These are phyloP conservation scores for Sakesphorus luctuosus DNA, from an alignment of 2,113 vertebrate species.

Conservation along the genomic window DNA sequence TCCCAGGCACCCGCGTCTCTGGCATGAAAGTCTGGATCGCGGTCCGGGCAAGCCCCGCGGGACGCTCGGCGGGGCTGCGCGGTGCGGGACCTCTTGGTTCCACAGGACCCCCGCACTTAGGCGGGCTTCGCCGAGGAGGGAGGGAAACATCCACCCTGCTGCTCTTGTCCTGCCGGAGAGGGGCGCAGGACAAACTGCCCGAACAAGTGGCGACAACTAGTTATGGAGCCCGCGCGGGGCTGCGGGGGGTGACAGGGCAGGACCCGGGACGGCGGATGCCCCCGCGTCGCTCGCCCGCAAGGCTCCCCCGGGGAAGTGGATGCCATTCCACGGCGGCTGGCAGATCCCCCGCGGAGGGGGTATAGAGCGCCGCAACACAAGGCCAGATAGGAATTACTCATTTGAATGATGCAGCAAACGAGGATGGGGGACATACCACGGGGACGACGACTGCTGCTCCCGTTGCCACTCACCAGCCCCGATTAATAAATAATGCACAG, in stretches of 20 bases:
- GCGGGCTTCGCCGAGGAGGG: not conserved
- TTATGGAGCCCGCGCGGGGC: not conserved
- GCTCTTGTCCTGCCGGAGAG: not conserved
- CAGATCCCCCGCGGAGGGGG: not conserved
- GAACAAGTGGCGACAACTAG: not conserved
- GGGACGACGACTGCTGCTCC: not conserved
- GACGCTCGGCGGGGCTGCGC: not conserved
- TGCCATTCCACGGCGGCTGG: not conserved
- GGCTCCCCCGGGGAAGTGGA: not conserved
- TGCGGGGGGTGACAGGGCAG: not conserved
- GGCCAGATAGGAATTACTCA: not conserved
- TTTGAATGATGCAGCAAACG: not conserved
- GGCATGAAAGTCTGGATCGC: constrained; percentile 2
- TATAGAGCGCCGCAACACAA: not conserved
- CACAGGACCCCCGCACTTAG: not conserved
- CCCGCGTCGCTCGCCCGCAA: not conserved
- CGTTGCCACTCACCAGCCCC: not conserved
- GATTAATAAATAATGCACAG: not conserved
- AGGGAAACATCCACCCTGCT: not conserved
- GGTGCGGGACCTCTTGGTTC: not conserved
- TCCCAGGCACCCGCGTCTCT: not conserved
- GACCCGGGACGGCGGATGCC: not conserved
- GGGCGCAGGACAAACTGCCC: not conserved
- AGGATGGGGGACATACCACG: not conserved
- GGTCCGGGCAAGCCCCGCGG: not conserved